These are phyloP conservation scores for Zaprionus davidi DNA, from an alignment of 1,140 invertebrate species.

Conservation along the genomic window DNA sequence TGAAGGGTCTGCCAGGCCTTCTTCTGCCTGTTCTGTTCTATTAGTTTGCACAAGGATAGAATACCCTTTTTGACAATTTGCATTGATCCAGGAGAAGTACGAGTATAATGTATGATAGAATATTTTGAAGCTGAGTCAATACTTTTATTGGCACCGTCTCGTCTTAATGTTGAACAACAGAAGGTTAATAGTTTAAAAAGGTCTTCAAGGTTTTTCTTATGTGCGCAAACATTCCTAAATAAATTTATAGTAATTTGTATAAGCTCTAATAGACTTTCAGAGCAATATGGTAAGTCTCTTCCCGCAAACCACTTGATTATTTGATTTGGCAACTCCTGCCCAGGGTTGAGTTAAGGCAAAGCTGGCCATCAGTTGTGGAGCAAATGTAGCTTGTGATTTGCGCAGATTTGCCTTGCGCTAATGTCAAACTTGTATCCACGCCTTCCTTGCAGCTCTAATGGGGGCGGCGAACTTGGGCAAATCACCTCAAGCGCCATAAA, in stretches of 20 bases:
- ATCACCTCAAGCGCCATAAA: slow-evolving; percentile 80
- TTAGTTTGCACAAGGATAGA: too few species aligned
- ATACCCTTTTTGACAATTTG: too few species aligned
- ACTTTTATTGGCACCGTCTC: too few species aligned
- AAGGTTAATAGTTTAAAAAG: too few species aligned
- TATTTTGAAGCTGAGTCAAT: too few species aligned
- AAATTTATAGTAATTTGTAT: background rate
- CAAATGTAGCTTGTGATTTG: slow-evolving; percentile 81
- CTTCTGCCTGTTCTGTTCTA: too few species aligned
- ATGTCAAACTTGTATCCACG: slow-evolving; percentile 38
- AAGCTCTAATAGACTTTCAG: background rate
- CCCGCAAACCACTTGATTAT: background rate
- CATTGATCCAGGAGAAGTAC: too few species aligned
- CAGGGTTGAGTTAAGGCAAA: slow-evolving; percentile 26
- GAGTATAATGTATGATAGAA: too few species aligned
- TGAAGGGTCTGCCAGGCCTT: too few species aligned
- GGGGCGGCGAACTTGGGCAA: slow-evolving; percentile 61
- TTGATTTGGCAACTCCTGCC: background rate
- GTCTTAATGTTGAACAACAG: too few species aligned
- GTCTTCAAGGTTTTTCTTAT: too few species aligned
- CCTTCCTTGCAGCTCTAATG: slow-evolving; percentile 6
- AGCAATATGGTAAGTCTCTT: background rate
- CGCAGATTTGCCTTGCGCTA: slow-evolving; percentile 57
- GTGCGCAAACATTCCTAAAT: too few species aligned
- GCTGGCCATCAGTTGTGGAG: slow-evolving; percentile 70